Conservation (phyloP, 2,888 invertebrate genomes). For the Ennomos fuscantarius region DNA sequence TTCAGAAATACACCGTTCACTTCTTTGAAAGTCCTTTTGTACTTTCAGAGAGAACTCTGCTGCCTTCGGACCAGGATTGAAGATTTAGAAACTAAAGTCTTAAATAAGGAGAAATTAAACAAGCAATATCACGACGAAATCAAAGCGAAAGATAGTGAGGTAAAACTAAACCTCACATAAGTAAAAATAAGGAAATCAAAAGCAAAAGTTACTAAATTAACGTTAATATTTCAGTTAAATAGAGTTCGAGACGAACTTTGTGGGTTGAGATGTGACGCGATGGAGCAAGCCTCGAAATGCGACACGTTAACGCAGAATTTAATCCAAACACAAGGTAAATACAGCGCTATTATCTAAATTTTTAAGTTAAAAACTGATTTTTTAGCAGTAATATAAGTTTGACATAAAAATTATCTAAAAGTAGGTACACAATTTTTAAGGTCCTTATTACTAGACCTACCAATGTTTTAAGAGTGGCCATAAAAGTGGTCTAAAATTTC, state of each 20-base stretch:
- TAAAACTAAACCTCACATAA: no score
- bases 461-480: no score
- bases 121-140: conserved; percentile 44
- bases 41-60: conserved; percentile 39
- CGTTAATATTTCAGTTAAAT: conserved; percentile 52
- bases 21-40: not conserved
- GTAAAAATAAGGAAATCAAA: no score
- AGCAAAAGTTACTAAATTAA: no score
- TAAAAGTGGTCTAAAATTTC: no score
- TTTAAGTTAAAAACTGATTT: no score
- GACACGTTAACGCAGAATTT: conserved; percentile 50
- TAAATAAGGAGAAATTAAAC: conserved; percentile 45
- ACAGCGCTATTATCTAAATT: not conserved
- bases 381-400: no score
- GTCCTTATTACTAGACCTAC: no score
- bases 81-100: conserved; percentile 51
- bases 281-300: conserved; percentile 40
- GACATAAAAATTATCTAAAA: no score
- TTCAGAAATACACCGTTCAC: no score
- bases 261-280: conserved; percentile 40
- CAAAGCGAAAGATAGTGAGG: conserved; percentile 57
- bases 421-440: no score
- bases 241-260: conserved; percentile 47
- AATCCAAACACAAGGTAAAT: conserved; percentile 56
- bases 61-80: conserved; percentile 46